Percentiles rank a stretch among this genome's conserved stretches.
phyloP scores from a whole-genome alignment of 2,888 invertebrate species.

The Pocota personata region DNA sequence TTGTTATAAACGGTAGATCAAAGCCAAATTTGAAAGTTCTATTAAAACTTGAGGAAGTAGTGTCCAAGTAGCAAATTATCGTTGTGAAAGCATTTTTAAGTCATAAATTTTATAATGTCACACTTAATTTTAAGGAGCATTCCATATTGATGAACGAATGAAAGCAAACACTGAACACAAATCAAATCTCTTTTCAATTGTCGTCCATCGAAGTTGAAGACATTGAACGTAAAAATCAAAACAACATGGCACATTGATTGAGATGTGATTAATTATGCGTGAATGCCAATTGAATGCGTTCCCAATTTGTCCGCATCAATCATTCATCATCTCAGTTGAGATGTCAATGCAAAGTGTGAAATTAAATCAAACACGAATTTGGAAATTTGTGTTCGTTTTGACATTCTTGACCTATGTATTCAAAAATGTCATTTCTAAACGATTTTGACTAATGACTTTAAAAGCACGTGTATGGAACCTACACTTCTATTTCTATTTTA shows the following conservation, averaged over 20 bases:
- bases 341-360: slow-evolving; percentile 33
- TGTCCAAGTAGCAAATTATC: too few species aligned
- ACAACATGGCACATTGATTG: slow-evolving; percentile 46
- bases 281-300: slow-evolving; percentile 60
- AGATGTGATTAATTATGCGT: slow-evolving; percentile 67
- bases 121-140: too few species aligned
- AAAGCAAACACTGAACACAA: not conserved
- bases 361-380: not conserved
- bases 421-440: not conserved
- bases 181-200: not conserved
- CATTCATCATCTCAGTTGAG: slow-evolving; percentile 24
- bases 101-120: too few species aligned
- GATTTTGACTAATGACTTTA: not conserved
- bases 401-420: not conserved
- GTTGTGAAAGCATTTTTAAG: too few species aligned
- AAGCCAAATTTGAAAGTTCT: too few species aligned
- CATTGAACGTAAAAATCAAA: not conserved
- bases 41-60: too few species aligned
- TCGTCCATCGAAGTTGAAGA: not conserved
- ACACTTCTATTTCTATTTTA: too few species aligned
- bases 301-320: slow-evolving; percentile 50
- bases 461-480: too few species aligned
- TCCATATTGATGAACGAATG: not conserved
- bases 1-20: too few species aligned
- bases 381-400: not conserved